Conservation (phyloP, 1,140 invertebrate genomes). For the Leptopilina boulardi region DNA sequence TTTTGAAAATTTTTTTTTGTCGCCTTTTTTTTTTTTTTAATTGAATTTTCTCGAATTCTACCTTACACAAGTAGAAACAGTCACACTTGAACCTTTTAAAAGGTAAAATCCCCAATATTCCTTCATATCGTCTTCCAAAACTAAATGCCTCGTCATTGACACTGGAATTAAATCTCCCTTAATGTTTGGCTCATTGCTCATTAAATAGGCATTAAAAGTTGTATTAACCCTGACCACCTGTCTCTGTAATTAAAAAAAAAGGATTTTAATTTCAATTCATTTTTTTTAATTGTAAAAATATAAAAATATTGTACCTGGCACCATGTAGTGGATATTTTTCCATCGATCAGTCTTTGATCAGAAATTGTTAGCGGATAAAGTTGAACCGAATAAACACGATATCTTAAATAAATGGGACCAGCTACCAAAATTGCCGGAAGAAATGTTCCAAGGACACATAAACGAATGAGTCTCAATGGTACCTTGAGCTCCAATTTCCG, state of each 20-base stretch:
- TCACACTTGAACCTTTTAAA: conserved; percentile 84
- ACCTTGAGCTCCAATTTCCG: conserved; percentile 78
- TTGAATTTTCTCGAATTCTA: conserved; percentile 58
- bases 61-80: conserved; percentile 85
- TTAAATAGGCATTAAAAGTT: conserved; percentile 86
- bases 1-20: background rate
- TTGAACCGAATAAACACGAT: conserved; percentile 82
- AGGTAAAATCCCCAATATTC: conserved; percentile 91
- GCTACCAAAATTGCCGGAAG: conserved; percentile 81
- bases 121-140: conserved; percentile 87
- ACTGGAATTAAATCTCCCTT: conserved; percentile 77
- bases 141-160: conserved; percentile 82
- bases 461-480: conserved; percentile 79
- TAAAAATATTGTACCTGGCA: conserved; percentile 82
- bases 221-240: conserved; percentile 83
- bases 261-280: background rate
- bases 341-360: conserved; percentile 85
- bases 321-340: conserved; percentile 85
- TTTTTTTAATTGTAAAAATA: background rate
- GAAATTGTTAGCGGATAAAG: conserved; percentile 85
- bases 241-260: conserved; percentile 72
- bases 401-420: conserved; percentile 82
- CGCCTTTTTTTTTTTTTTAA: background rate
- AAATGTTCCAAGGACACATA: conserved; percentile 81
- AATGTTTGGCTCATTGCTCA: conserved; percentile 79